Evolutionary conservation across 2,888 invertebrate species (phyloP).

Genomic region (Steromphala cineraria): DNA sequence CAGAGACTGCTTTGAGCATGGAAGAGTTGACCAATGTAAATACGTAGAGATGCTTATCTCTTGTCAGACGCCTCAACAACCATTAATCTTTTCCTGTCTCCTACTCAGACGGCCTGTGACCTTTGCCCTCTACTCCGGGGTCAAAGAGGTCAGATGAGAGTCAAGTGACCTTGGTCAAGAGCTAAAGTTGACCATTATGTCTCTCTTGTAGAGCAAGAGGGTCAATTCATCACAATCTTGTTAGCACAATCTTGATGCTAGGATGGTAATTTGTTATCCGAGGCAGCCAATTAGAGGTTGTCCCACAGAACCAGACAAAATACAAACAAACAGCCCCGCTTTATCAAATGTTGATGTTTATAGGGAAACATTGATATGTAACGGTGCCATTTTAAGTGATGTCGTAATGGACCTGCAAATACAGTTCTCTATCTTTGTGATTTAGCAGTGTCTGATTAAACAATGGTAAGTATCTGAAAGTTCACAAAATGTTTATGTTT

Average conservation of each 20-base stretch:
- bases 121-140: background rate
- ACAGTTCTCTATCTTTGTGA: too few relatives aligned
- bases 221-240: background rate
- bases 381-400: too few relatives aligned
- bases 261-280: background rate
- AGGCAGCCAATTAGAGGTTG: background rate
- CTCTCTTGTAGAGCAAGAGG: background rate
- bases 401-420: too few relatives aligned
- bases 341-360: background rate
- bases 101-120: background rate
- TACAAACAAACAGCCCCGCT: background rate
- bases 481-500: background rate
- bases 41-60: background rate
- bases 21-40: background rate
- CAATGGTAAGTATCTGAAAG: too few relatives aligned
- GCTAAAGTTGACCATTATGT: background rate
- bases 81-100: background rate
- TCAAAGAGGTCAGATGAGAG: background rate
- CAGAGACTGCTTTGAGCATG: background rate
- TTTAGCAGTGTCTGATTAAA: too few relatives aligned
- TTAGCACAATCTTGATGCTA: background rate
- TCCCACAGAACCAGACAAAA: background rate
- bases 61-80: background rate
- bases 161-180: constrained; percentile 11
- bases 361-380: too few relatives aligned